Base-by-base conservation (phyloP, 1,140 invertebrate species). In the Microplitis mediator region DNA sequence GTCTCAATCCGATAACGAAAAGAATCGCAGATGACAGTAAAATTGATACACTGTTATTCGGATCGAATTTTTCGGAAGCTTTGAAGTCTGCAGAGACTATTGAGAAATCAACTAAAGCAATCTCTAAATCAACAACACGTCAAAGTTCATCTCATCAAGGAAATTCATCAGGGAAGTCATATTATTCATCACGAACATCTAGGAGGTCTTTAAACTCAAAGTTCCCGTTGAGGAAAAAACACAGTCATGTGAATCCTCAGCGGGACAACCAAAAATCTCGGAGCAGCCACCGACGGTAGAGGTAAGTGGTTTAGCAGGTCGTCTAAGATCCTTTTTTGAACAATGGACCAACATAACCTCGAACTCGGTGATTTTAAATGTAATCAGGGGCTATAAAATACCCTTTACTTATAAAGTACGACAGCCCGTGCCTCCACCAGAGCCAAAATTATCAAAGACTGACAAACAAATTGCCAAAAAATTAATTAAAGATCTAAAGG, bases 81-180 rank as follows among this genome's bases (percentile, higher is more conserved):
- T 45, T 75, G 2, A 77, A 73, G 45, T 32, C 64, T 11, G 72
- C 72, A 9, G 69, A 77, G 45, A 61, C 71, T 3, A 63, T 76
- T 4, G 70, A 76, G 54, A 76, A 76, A 56, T 69, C 71, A 4
- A 61, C 58, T 0, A 73, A 71, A 34, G 68, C 39, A 13, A 34
- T 74, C 5, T n/a, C 66, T 1, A 72, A 69, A 62, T 13, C 51
- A 16, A n/a, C 51, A 52, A 13, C 13, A 9, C 51, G 11, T 13
- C 3, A 13, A 4, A 13, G 14, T 13, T 52, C 51, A n/a, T 52
- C 51, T 9, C 11, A 3, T n/a, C 14, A 13, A n/a, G 14, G 13
- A 9, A 16, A 9, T 52, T n/a, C 11, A 52, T 52, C 14, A n/a
- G 51, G 13, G 4, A 52, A 11, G 11, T 16, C 11, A n/a, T 52